Conservation (phyloP, 2,797 vertebrate species). For the Liasis olivaceus region DNA sequence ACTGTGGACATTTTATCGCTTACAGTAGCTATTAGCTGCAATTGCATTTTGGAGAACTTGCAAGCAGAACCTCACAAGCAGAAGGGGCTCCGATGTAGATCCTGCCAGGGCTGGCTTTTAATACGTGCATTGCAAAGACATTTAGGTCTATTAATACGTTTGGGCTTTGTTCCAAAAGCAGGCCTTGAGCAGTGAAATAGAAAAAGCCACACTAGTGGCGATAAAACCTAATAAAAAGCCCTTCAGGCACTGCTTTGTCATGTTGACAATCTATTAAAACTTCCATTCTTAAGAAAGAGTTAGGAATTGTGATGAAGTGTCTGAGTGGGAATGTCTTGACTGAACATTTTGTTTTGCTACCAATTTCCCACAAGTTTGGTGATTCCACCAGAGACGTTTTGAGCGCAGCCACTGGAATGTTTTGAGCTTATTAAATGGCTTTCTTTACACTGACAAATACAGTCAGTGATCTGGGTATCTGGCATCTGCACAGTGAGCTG, state of each 20-base stretch:
- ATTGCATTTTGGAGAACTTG: background rate
- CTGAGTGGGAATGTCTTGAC: constrained; percentile 51
- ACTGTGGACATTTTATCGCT: background rate
- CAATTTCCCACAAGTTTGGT: constrained; percentile 54
- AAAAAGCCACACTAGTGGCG: background rate
- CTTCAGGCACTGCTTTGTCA: constrained; percentile 14
- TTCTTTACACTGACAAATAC: constrained; percentile 62
- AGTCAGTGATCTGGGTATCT: constrained; percentile 61
- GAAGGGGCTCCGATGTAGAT: background rate
- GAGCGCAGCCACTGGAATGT: constrained; percentile 63
- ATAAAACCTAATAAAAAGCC: background rate
- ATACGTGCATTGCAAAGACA: background rate
- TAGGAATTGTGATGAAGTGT: constrained; percentile 44
- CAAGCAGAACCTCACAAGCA: background rate
- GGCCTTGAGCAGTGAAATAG: background rate
- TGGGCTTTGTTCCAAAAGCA: background rate
- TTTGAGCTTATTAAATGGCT: constrained; percentile 71
- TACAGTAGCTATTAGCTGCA: background rate
- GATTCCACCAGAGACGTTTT: constrained; percentile 63
- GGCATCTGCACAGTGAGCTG: constrained; percentile 55
- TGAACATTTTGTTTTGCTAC: constrained; percentile 25
- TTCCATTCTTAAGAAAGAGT: constrained; percentile 31
- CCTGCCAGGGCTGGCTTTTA: background rate
- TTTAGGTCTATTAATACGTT: background rate
- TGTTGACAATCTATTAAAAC: constrained; percentile 9